phyloP scores from a whole-genome alignment of 2,888 invertebrate genomes.

The Tipula vernalis region DNA sequence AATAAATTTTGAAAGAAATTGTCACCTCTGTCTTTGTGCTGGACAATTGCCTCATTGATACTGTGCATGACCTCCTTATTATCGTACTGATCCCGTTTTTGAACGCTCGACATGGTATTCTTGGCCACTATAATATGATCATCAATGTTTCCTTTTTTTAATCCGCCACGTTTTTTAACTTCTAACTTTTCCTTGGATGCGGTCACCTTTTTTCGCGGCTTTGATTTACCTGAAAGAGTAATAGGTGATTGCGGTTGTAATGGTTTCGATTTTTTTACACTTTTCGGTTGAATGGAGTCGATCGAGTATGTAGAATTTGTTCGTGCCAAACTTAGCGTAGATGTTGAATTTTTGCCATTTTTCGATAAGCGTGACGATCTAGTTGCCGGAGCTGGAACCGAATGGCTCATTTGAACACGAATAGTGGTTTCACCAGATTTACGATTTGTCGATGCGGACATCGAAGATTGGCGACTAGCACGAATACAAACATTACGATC shows the following conservation, averaged over 20 bases:
- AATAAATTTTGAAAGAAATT: conserved; percentile 61
- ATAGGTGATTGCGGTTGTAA: conserved; percentile 14
- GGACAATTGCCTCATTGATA: conserved; percentile 38
- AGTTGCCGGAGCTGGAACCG: conserved; percentile 14
- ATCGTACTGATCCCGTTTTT: conserved; percentile 9
- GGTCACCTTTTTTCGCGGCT: conserved; percentile 14
- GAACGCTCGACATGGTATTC: neutral
- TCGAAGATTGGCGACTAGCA: neutral
- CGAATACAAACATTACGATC: conserved; percentile 28
- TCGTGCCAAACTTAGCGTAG: conserved; percentile 29
- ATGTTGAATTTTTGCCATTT: conserved; percentile 19
- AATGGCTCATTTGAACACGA: neutral
- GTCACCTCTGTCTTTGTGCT: conserved; percentile 47
- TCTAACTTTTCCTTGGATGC: neutral
- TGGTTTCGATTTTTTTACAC: conserved; percentile 19
- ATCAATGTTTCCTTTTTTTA: neutral
- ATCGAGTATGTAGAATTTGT: conserved; percentile 35
- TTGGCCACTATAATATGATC: neutral
- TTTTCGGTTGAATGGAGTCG: conserved; percentile 27
- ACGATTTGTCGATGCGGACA: neutral
- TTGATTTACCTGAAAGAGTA: conserved; percentile 18
- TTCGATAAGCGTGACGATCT: conserved; percentile 15
- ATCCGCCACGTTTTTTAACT: neutral
- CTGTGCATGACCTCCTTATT: conserved; percentile 13
- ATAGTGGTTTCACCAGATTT: neutral